These are phyloP conservation scores for Tillus elongatus DNA, from an alignment of 2,888 invertebrate species.

Conservation along the genomic window DNA sequence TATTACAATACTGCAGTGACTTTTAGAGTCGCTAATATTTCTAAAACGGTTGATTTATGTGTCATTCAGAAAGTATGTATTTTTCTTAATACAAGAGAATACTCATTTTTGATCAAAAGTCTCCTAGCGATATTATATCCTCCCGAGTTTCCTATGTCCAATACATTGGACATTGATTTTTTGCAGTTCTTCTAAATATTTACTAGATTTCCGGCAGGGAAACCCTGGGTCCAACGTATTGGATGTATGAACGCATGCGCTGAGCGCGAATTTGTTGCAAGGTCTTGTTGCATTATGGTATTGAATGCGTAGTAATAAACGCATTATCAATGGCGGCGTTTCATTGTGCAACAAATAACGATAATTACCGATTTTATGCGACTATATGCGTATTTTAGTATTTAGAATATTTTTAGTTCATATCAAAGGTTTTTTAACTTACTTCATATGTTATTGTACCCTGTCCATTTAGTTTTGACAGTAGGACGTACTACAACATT, in stretches of 20 bases:
- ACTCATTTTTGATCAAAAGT: no score
- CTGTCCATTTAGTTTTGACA: conserved; percentile 8
- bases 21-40: no score
- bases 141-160: no score
- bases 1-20: no score
- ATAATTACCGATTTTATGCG: neutral
- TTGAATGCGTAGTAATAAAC: neutral
- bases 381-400: neutral
- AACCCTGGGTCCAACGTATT: conserved; percentile 1
- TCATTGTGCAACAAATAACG: conserved; percentile 4
- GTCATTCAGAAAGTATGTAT: no score
- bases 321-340: neutral
- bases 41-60: no score
- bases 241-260: conserved; percentile 3
- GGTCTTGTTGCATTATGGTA: neutral
- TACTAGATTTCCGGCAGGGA: conserved; percentile 1
- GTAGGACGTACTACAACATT: conserved; percentile 5
- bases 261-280: neutral
- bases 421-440: neutral
- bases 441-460: neutral
- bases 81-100: no score
- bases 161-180: no score
- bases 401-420: neutral
- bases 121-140: no score
- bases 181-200: no score